These are phyloP conservation scores for Heliconius melpomene DNA, from an alignment of 1,140 invertebrate species.

Conservation along the genomic window DNA sequence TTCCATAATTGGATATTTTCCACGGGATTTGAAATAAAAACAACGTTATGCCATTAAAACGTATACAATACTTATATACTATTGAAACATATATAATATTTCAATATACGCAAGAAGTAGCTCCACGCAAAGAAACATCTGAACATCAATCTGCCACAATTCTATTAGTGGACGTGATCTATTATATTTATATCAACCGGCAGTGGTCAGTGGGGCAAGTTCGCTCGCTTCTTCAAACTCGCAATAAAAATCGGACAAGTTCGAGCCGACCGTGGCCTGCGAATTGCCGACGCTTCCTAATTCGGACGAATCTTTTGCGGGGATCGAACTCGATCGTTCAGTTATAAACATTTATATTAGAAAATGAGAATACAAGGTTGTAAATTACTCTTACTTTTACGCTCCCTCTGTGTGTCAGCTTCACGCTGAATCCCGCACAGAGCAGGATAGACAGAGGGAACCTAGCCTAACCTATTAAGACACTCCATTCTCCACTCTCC, in stretches of 20 bases:
- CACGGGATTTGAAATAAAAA: background rate
- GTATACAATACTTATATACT: background rate
- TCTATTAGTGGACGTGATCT: conserved; percentile 59
- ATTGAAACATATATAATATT: background rate
- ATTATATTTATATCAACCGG: conserved; percentile 73
- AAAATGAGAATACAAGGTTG: conserved; percentile 7
- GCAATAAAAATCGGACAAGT: conserved; percentile 77
- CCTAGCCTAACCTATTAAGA: no score
- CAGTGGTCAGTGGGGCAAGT: conserved; percentile 76
- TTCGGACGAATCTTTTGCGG: conserved; percentile 48
- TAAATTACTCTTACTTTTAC: background rate
- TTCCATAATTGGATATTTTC: background rate
- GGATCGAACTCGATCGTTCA: conserved; percentile 28
- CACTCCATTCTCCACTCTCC: no score
- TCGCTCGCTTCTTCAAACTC: conserved; percentile 74
- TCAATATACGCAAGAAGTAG: background rate
- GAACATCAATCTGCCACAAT: conserved; percentile 51
- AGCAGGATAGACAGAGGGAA: no score
- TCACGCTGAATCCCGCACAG: no score
- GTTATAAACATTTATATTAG: background rate
- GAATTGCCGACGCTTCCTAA: conserved; percentile 54
- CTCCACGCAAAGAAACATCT: conserved; percentile 18
- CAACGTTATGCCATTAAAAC: background rate
- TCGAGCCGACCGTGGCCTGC: conserved; percentile 70
- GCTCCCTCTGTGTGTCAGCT: no score